phyloP scores from a whole-genome alignment of 2,113 vertebrate species.

The Hyperoodon ampullatus region DNA sequence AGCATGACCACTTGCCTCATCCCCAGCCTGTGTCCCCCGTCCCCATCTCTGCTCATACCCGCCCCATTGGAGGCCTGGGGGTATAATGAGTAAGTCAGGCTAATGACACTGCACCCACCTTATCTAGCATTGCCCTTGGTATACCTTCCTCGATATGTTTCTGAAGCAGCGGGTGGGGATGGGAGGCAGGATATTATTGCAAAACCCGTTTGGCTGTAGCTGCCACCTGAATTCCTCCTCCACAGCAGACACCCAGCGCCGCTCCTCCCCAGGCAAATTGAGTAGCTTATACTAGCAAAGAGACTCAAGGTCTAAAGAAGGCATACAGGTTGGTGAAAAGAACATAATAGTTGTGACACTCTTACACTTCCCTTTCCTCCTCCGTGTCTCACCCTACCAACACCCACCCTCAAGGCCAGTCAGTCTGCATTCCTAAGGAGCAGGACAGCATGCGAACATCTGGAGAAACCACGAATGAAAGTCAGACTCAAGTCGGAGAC shows the following conservation, averaged over 20 bases:
- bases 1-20: background rate
- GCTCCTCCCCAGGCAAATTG: background rate
- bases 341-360: background rate
- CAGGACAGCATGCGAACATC: background rate
- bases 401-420: background rate
- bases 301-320: background rate
- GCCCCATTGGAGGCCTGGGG: background rate
- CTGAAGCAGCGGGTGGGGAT: background rate
- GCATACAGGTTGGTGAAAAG: background rate
- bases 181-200: background rate
- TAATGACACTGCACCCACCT: slow-evolving; percentile 37
- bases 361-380: background rate
- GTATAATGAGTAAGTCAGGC: slow-evolving; percentile 49
- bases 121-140: background rate
- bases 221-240: background rate
- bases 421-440: background rate
- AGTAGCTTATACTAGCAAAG: background rate
- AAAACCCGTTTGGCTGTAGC: slow-evolving; percentile 31
- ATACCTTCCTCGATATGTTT: background rate
- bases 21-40: background rate
- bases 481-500: background rate
- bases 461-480: background rate
- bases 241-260: background rate
- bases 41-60: background rate
- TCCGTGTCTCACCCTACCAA: background rate